Conservation (phyloP, 37 sponge, comb jelly and placozoan genomes). For the Petrosia ficiformis region DNA sequence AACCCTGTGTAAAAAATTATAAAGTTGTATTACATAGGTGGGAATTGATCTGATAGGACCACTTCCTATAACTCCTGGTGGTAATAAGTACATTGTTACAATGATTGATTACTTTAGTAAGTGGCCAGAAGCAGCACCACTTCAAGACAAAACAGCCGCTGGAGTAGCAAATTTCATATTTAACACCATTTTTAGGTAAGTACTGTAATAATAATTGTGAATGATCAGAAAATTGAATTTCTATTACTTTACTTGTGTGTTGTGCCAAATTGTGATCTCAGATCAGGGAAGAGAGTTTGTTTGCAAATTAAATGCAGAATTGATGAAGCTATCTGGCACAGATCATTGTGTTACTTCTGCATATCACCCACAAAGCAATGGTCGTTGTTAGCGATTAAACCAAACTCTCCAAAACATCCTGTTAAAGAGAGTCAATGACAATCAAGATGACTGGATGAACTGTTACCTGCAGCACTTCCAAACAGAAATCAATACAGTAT, state of each 20-base stretch:
- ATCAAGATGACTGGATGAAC: conserved; percentile 27
- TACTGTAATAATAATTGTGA: not conserved
- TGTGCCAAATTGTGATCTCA: conserved; percentile 11
- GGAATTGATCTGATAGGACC: conserved; percentile 36
- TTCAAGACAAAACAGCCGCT: conserved; percentile 17
- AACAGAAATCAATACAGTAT: conserved; percentile 18
- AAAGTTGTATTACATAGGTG: too few species aligned
- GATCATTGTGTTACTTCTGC: conserved; percentile 18
- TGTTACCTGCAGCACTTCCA: not conserved
- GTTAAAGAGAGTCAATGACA: not conserved
- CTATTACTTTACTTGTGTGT: not conserved
- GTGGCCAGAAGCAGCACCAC: conserved; percentile 49
- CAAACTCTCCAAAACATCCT: conserved; percentile 18
- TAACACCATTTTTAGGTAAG: conserved; percentile 9
- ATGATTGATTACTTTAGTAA: conserved; percentile 36
- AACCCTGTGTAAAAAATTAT: too few species aligned
- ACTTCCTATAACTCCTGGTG: conserved; percentile 19
- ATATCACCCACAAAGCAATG: conserved; percentile 45
- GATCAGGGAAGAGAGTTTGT: conserved; percentile 45
- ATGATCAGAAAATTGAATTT: too few species aligned
- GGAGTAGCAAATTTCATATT: conserved; percentile 23
- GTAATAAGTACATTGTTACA: conserved; percentile 44
- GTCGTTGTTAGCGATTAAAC: conserved; percentile 31
- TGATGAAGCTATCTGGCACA: conserved; percentile 17
- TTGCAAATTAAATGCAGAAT: not conserved